Conservation (phyloP, 2,888 invertebrate genomes). For the Lampropteryx suffumata region DNA sequence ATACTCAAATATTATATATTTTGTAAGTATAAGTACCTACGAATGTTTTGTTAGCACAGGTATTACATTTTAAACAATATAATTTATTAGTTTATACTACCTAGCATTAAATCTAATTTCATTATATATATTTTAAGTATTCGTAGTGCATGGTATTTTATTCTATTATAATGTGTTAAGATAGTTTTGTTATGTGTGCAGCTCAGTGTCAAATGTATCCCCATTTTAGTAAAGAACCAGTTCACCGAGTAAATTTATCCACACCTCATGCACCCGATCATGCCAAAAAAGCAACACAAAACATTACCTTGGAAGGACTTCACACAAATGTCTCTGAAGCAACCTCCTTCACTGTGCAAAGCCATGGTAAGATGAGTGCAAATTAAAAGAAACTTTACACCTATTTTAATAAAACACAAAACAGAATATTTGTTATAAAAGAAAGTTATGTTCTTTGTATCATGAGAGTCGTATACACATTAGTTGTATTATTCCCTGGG, state of each 20-base stretch:
- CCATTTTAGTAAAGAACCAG: slow-evolving; percentile 23
- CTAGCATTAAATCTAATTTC: slow-evolving; percentile 1
- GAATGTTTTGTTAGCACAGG: slow-evolving; percentile 16
- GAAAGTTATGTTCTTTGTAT: slow-evolving; percentile 34
- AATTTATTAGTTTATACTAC: slow-evolving; percentile 1
- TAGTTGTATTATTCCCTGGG: slow-evolving; percentile 57
- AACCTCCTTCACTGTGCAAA: slow-evolving; percentile 76
- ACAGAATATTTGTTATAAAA: slow-evolving; percentile 32
- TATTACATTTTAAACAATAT: slow-evolving; percentile 11
- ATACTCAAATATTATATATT: too few relatives aligned
- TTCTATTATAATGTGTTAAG: slow-evolving; percentile 39
- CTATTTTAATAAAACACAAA: slow-evolving; percentile 47
- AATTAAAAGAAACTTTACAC: slow-evolving; percentile 48
- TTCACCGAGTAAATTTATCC: slow-evolving; percentile 41
- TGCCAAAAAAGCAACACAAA: slow-evolving; percentile 78
- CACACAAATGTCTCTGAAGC: slow-evolving; percentile 68
- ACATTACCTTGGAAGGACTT: slow-evolving; percentile 75
- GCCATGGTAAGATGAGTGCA: slow-evolving; percentile 72
- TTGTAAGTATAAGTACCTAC: too few relatives aligned
- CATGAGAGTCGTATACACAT: slow-evolving; percentile 43
- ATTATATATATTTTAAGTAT: slow-evolving; percentile 1
- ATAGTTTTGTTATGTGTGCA: slow-evolving; percentile 28
- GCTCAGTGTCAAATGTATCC: slow-evolving; percentile 29
- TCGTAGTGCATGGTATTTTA: slow-evolving; percentile 69
- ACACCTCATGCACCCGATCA: slow-evolving; percentile 52